These are phyloP conservation scores for Eulemur rufifrons DNA, from an alignment of 2,113 vertebrate species.

Conservation along the genomic window DNA sequence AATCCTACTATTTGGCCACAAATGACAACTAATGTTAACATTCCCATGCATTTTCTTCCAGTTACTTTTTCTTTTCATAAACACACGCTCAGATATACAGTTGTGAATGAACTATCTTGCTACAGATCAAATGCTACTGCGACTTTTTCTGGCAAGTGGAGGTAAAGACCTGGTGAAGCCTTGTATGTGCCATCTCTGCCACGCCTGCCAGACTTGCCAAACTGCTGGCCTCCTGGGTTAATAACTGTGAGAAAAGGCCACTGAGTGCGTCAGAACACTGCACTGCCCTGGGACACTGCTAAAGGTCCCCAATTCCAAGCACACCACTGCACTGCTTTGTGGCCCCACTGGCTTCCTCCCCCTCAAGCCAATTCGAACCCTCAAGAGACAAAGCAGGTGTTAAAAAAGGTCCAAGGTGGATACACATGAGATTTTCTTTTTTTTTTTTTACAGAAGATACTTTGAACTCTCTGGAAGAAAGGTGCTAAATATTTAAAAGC, in stretches of 20 bases:
- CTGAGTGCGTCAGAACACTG: neutral
- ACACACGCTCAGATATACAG: neutral
- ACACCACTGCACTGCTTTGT: rapidly evolving
- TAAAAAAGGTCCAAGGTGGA: neutral
- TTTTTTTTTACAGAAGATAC: neutral
- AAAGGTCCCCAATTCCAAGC: neutral
- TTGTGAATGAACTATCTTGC: neutral
- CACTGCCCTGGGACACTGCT: neutral
- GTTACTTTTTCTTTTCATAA: neutral
- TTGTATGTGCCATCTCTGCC: neutral
- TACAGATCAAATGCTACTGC: neutral
- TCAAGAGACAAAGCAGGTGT: neutral
- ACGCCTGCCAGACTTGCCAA: neutral
- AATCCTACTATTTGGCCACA: neutral
- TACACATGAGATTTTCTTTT: neutral
- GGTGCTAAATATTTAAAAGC: neutral
- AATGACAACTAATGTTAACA: no score
- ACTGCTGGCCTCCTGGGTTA: neutral
- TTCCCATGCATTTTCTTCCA: neutral
- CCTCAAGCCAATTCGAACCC: neutral
- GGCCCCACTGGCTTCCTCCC: neutral
- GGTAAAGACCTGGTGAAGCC: neutral
- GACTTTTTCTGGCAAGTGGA: no score
- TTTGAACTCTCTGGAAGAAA: neutral
- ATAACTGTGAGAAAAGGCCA: rapidly evolving